Percentiles rank a stretch among this genome's conserved stretches.
These are phyloP conservation scores for Cotesia glomerata DNA, from an alignment of 1,140 invertebrate species.

Conservation along the genomic window DNA sequence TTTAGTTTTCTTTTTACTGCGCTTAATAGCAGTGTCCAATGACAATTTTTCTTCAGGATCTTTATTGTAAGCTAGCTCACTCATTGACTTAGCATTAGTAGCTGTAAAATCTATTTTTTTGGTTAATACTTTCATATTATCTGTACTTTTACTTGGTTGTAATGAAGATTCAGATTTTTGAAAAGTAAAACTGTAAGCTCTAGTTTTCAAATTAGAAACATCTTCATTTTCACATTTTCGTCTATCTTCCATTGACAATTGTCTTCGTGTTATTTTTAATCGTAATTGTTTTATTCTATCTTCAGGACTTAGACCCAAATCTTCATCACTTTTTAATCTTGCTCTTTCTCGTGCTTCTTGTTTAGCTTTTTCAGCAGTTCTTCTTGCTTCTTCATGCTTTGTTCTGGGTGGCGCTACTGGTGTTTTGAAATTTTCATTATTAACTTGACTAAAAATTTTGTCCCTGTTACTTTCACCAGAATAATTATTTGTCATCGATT, in stretches of 20 bases:
- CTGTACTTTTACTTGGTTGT: constrained; percentile 59
- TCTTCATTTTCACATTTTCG: constrained; percentile 46
- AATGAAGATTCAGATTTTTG: constrained; percentile 43
- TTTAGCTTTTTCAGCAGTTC: constrained; percentile 68
- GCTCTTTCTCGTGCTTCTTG: constrained; percentile 73
- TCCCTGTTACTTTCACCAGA: neutral
- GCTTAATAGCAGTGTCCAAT: constrained; percentile 36
- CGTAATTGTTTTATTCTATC: constrained; percentile 68
- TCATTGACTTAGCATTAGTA: constrained; percentile 55
- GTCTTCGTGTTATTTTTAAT: constrained; percentile 59
- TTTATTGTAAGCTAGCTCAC: constrained; percentile 46
- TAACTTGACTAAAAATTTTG: neutral
- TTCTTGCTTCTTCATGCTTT: constrained; percentile 62
- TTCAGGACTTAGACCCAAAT: constrained; percentile 75
- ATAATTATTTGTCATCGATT: neutral
- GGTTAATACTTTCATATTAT: constrained; percentile 53
- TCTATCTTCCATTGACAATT: constrained; percentile 52
- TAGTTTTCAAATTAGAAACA: constrained; percentile 48
- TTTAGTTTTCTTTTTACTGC: constrained; percentile 63
- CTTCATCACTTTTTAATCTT: constrained; percentile 74
- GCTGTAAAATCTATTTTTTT: constrained; percentile 44
- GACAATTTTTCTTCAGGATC: neutral
- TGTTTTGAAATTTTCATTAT: constrained; percentile 50
- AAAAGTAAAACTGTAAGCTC: constrained; percentile 47
- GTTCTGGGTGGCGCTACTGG: constrained; percentile 60